Evolutionary conservation across 2,113 vertebrate species (phyloP), one percentile per base, ranked within the genome.

Genomic region (Lamprologus ornatipinnis): DNA sequence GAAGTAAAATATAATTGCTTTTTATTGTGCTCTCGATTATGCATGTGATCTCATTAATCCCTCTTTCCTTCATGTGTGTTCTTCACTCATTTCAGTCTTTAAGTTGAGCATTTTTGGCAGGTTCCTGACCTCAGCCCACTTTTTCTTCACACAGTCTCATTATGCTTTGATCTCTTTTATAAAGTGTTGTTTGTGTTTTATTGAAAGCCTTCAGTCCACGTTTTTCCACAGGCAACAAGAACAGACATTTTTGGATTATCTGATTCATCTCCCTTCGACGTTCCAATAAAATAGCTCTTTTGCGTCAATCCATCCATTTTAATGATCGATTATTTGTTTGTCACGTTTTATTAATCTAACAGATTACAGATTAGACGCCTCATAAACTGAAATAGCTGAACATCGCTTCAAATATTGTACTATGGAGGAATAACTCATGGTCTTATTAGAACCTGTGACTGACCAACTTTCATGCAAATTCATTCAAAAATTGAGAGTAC

Each of bases 291-390:
- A 70, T 9, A 8, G 12, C 35, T 23, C 0, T 40, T 68, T 68
- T 0, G 35, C 12, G 0, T 70, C 37, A 40, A 14, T 70, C 65
- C n/a, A 42, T 21, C 12, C 19, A 23, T 70, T 40, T 14, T 14
- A 70, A 70, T 42, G 1, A 23, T 70, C 1, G 6, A 6, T 68
- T 42, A 42, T 14, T 70, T 70, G n/a, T 21, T 9, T 42, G 58
- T 35, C 58, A 33, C 1, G 0, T 65, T 65, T 65, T 65, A 33
- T 35, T 35, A 65, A n/a, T 65, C 33, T 37, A 68, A 13, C 33
- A n/a, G 33, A 8, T 68, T 68, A 8, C 35, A 9, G 60, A 37
- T 37, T 37, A 5, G 11, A 37, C 6, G 0, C 33, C 60, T 65
- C 33, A 1, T 65, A 23, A 47, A 42, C 23, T 49, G 9, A 75